These are phyloP conservation scores for Hesperophylax magnus DNA, from an alignment of 1,140 invertebrate species.

Conservation along the genomic window DNA sequence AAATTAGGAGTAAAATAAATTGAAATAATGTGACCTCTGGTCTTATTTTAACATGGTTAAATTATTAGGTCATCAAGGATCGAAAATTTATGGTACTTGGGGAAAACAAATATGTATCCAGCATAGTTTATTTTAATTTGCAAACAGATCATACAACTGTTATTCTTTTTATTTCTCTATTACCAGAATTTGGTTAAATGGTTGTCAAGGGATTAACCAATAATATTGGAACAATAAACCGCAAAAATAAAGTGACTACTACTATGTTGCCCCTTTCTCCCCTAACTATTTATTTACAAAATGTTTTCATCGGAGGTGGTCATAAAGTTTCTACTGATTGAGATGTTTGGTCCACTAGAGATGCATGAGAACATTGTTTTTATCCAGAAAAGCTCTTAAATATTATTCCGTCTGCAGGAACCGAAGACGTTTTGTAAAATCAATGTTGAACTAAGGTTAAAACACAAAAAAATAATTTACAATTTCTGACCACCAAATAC, in stretches of 20 bases:
- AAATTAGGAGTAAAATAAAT: no score
- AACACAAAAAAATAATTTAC: background rate
- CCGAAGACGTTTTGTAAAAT: background rate
- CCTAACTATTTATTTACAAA: constrained; percentile 4
- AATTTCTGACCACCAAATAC: background rate
- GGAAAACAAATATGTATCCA: no score
- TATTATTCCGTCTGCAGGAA: background rate
- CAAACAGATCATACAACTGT: no score
- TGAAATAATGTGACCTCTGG: no score
- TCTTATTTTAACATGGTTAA: no score
- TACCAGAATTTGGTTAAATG: no score
- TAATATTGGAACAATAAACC: no score
- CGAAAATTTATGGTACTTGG: no score
- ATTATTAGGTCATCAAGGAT: no score
- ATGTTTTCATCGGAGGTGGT: constrained; percentile 7
- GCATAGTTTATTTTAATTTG: no score
- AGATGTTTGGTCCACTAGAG: constrained; percentile 19
- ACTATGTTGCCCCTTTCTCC: background rate
- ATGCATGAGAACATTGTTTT: constrained; percentile 8
- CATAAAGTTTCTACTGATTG: constrained; percentile 13
- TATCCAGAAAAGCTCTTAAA: background rate
- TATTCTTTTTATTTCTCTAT: no score
- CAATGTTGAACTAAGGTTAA: constrained; percentile 10
- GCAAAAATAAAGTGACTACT: background rate
- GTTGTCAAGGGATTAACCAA: no score